Conservation (phyloP, 2,113 vertebrate species). For the Zosterops borbonicus region DNA sequence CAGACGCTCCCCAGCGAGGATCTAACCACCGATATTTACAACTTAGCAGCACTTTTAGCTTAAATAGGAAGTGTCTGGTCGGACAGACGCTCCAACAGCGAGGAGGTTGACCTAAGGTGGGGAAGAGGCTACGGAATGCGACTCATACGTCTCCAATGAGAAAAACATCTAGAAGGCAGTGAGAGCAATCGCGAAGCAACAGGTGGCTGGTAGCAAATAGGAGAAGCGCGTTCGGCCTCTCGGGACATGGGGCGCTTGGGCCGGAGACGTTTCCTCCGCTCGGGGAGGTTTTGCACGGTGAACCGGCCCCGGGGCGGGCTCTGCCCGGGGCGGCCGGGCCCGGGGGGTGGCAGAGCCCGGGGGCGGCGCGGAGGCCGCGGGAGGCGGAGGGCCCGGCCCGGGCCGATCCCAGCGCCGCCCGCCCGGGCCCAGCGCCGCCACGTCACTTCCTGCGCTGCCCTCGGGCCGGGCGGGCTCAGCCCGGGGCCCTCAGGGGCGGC, state of each 20-base stretch:
- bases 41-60: neutral
- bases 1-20: neutral
- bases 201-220: fast-evolving
- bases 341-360: too few relatives aligned
- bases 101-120: too few relatives aligned
- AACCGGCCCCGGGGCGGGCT: too few relatives aligned
- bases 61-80: neutral
- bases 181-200: fast-evolving
- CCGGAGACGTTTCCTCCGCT: fast-evolving
- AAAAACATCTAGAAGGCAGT: fast-evolving
- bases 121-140: neutral
- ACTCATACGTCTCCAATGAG: fast-evolving
- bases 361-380: too few relatives aligned
- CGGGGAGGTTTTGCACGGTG: fast-evolving
- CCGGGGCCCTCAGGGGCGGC: fast-evolving
- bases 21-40: neutral
- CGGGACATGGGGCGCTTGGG: fast-evolving
- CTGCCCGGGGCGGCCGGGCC: too few relatives aligned
- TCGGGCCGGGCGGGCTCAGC: too few relatives aligned
- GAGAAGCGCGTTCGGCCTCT: too few relatives aligned
- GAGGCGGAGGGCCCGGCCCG: too few relatives aligned
- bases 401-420: neutral
- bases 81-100: neutral
- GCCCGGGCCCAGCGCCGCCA: too few relatives aligned
- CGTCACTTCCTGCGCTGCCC: neutral